Conservation (phyloP, 2,888 invertebrate genomes). For the Hermodice carunculata region DNA sequence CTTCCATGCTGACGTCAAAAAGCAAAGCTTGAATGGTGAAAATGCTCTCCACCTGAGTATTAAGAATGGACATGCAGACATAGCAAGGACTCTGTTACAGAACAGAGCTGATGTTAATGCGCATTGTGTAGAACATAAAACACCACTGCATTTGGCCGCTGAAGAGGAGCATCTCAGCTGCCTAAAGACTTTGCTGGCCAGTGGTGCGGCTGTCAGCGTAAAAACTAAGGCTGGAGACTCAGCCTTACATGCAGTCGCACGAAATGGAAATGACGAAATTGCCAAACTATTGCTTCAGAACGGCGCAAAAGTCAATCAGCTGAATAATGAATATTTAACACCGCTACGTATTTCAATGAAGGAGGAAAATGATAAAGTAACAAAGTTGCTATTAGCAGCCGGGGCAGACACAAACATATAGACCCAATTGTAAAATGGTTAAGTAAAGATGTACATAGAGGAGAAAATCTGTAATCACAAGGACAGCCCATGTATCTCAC, state of each 20-base stretch:
- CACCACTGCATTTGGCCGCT: slow-evolving; percentile 18
- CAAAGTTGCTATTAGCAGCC: not conserved
- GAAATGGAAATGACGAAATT: not conserved
- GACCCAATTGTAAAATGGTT: not conserved
- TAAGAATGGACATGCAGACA: slow-evolving; percentile 7
- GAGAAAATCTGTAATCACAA: too few relatives aligned
- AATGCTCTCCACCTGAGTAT: slow-evolving; percentile 29
- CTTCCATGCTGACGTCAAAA: slow-evolving; percentile 13
- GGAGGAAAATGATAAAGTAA: not conserved
- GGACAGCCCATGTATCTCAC: too few relatives aligned
- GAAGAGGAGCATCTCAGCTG: not conserved
- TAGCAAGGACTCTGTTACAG: not conserved
- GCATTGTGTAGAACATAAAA: not conserved
- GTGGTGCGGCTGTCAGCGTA: slow-evolving; percentile 4
- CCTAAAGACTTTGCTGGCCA: not conserved
- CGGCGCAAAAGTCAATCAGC: slow-evolving; percentile 12
- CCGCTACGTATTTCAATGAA: slow-evolving; percentile 11
- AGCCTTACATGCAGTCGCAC: slow-evolving; percentile 23
- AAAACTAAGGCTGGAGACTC: slow-evolving; percentile 5
- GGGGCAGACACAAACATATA: not conserved
- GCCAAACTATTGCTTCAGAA: slow-evolving; percentile 13
- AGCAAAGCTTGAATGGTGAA: slow-evolving; percentile 17
- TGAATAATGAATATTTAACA: slow-evolving; percentile 11
- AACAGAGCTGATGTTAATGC: not conserved
- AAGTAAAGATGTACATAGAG: too few relatives aligned